Evolutionary conservation across 2,888 invertebrate species (phyloP).

Genomic region (Altica lythri): DNA sequence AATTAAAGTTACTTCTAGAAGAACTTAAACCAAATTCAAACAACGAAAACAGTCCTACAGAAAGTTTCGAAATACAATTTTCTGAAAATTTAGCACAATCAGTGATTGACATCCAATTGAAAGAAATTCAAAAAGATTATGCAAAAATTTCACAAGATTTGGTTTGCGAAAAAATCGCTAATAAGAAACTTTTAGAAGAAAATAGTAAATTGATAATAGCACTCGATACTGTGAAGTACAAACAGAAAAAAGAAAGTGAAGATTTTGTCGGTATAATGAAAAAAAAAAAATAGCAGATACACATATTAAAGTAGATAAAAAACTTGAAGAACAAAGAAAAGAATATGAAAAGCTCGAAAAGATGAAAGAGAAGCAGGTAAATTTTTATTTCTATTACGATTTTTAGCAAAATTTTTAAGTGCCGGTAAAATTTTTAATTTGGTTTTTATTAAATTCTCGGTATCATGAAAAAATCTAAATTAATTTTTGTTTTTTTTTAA

Average conservation of each 20-base stretch:
- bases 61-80: conserved; percentile 29
- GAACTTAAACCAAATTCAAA: conserved; percentile 47
- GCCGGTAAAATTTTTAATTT: too few species aligned
- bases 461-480: too few species aligned
- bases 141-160: conserved; percentile 39
- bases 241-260: conserved; percentile 51
- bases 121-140: conserved; percentile 50
- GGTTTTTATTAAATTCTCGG: too few species aligned
- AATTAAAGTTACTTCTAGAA: conserved; percentile 57
- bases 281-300: conserved; percentile 49
- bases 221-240: conserved; percentile 53
- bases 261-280: conserved; percentile 51
- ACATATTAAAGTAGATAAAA: conserved; percentile 52
- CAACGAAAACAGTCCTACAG: conserved; percentile 41
- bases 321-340: conserved; percentile 62
- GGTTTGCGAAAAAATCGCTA: conserved; percentile 48
- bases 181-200: conserved; percentile 54
- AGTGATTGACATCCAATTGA: conserved; percentile 56
- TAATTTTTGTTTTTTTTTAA: too few species aligned
- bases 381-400: too few species aligned
- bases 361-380: conserved; percentile 83
- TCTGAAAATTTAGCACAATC: conserved; percentile 53
- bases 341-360: conserved; percentile 79
- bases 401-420: neutral
- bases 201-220: conserved; percentile 52